These are phyloP conservation scores for Ceriagrion tenellum DNA, from an alignment of 2,888 invertebrate genomes.

Conservation along the genomic window DNA sequence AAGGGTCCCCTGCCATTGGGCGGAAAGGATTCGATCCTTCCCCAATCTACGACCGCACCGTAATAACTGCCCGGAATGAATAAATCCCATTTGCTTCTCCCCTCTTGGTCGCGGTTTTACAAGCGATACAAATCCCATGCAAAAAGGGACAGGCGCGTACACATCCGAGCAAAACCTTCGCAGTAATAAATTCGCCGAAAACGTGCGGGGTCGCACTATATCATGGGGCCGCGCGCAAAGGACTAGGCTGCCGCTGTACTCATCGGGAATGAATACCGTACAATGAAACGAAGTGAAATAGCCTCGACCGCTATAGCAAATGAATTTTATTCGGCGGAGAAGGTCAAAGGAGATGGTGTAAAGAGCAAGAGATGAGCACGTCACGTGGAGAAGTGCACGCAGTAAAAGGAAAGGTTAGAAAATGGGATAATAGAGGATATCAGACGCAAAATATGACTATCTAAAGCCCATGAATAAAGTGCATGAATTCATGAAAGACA, in stretches of 20 bases:
- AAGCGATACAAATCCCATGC: neutral
- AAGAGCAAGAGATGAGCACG: neutral
- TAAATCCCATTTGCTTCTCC: neutral
- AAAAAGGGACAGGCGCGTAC: constrained; percentile 12
- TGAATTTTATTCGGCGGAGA: neutral
- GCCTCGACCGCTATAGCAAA: neutral
- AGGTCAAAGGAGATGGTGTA: neutral
- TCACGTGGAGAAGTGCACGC: neutral
- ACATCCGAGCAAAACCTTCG: neutral
- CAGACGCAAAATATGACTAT: no score
- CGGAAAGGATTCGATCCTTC: neutral
- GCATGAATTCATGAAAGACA: neutral
- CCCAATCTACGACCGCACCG: constrained; percentile 28
- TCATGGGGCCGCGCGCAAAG: neutral
- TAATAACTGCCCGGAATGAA: constrained; percentile 5
- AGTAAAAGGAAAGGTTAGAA: neutral
- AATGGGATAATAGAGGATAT: neutral
- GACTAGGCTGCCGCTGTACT: neutral
- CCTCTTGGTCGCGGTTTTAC: neutral
- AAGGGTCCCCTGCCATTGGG: neutral
- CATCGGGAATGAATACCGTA: neutral
- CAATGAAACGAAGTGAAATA: neutral
- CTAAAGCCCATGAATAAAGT: neutral
- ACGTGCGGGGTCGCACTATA: neutral
- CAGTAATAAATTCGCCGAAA: neutral